phyloP scores from a whole-genome alignment of 2,888 invertebrate species.

The Tiliacea aurago region DNA sequence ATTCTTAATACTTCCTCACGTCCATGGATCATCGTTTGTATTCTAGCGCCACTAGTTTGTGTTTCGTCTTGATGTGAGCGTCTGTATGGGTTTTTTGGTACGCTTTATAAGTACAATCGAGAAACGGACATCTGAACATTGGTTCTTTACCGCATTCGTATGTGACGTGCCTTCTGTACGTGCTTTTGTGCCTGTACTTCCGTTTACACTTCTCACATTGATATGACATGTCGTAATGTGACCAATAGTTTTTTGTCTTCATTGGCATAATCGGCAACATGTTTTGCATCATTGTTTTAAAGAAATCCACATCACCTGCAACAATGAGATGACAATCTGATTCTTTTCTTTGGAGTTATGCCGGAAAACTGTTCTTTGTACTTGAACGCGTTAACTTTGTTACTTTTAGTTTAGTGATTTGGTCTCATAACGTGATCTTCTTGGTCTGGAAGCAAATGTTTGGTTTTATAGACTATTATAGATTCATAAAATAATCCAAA shows the following conservation, averaged over 20 bases:
- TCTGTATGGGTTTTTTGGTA: conserved; percentile 89
- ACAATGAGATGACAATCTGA: conserved; percentile 79
- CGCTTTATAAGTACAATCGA: conserved; percentile 88
- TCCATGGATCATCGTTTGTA: conserved; percentile 80
- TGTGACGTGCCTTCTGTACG: conserved; percentile 93
- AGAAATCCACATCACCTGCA: conserved; percentile 89
- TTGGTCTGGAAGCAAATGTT: conserved; percentile 6
- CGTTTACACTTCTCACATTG: conserved; percentile 93
- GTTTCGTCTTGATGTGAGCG: conserved; percentile 89
- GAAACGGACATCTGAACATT: conserved; percentile 87
- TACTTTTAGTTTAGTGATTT: conserved; percentile 1
- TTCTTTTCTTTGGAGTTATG: conserved; percentile 41
- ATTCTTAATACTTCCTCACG: conserved; percentile 61
- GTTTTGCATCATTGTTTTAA: conserved; percentile 88
- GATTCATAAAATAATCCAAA: not conserved
- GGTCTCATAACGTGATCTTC: not conserved
- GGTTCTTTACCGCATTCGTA: conserved; percentile 92
- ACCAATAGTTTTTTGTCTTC: conserved; percentile 89
- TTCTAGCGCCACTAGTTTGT: conserved; percentile 91
- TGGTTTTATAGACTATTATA: not conserved
- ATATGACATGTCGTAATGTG: conserved; percentile 85
- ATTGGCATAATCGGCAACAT: conserved; percentile 87
- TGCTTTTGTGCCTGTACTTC: conserved; percentile 94
- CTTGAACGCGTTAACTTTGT: conserved; percentile 54
- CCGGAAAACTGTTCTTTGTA: conserved; percentile 4